A percentile compares a stretch with the other conserved stretches of the same genome.
Evolutionary conservation across 2,888 invertebrate genomes (phyloP).

Genomic region (Sminthurides aquaticus): DNA sequence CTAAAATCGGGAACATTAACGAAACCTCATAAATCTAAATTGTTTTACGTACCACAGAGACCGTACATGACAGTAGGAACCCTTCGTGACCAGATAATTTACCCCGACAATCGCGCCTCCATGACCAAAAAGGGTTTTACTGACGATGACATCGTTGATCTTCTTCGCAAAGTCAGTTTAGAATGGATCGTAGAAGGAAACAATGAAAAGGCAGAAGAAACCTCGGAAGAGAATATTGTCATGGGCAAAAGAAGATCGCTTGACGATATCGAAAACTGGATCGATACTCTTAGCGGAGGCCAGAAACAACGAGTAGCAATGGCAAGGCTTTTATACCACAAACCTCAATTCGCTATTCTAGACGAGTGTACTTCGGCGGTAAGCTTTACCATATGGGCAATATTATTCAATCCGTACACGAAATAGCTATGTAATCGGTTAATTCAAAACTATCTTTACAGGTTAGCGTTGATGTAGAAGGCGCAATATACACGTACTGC

Average conservation of each 20-base stretch:
- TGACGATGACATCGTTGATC: conserved; percentile 66
- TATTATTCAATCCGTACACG: neutral
- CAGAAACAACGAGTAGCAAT: conserved; percentile 98
- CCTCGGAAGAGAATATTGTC: conserved; percentile 20
- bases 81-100: conserved; percentile 87
- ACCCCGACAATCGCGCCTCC: conserved; percentile 83
- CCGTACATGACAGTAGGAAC: conserved; percentile 98
- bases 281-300: conserved; percentile 95
- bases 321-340: conserved; percentile 94
- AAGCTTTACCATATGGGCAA: neutral
- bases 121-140: conserved; percentile 63
- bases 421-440: neutral
- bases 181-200: conserved; percentile 51
- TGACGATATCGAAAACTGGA: conserved; percentile 94
- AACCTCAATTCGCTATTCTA: conserved; percentile 95
- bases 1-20: conserved; percentile 86
- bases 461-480: conserved; percentile 89
- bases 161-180: conserved; percentile 51
- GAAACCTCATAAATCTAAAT: conserved; percentile 88
- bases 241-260: conserved; percentile 53
- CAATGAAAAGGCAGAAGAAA: conserved; percentile 49
- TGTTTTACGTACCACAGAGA: conserved; percentile 94
- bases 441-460: neutral
- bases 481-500: conserved; percentile 92
- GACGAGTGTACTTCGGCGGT: conserved; percentile 99